Evolutionary conservation across 2,888 invertebrate genomes (phyloP).

Genomic region (Poecilobothrus nobilitatus): DNA sequence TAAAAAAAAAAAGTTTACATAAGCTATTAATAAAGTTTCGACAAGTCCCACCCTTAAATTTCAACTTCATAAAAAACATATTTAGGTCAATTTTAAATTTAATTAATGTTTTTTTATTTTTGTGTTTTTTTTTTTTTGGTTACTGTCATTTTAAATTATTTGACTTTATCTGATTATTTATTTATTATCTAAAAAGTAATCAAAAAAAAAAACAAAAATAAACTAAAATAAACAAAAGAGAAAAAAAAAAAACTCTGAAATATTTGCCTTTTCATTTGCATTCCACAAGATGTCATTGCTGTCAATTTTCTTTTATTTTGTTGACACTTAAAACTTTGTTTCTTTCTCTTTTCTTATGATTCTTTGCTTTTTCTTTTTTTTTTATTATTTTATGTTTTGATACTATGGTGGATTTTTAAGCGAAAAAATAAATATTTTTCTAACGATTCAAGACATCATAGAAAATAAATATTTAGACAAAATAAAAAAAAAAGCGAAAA

Average conservation of each 20-base stretch:
- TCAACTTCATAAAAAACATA: too few relatives aligned
- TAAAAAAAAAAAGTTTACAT: too few relatives aligned
- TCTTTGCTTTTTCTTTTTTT: neutral
- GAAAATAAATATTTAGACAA: neutral
- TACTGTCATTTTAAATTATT: too few relatives aligned
- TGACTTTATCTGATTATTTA: neutral
- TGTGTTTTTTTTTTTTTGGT: too few relatives aligned
- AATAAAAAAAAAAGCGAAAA: neutral
- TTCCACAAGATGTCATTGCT: neutral
- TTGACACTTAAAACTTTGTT: neutral
- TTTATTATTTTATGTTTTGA: neutral
- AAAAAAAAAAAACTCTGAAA: neutral
- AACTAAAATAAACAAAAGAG: neutral
- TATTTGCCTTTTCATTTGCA: neutral
- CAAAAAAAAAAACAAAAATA: neutral
- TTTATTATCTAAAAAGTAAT: neutral
- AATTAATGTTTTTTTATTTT: too few relatives aligned
- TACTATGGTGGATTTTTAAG: neutral
- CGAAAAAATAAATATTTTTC: neutral
- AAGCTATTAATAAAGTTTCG: too few relatives aligned
- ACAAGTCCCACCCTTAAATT: too few relatives aligned
- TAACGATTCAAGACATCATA: neutral
- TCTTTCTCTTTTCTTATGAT: neutral
- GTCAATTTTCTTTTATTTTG: conserved; percentile 1
- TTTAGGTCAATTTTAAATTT: too few relatives aligned